Evolutionary conservation across 2,113 vertebrate species (phyloP).

Genomic region (Poeciliopsis turrubarensis): DNA sequence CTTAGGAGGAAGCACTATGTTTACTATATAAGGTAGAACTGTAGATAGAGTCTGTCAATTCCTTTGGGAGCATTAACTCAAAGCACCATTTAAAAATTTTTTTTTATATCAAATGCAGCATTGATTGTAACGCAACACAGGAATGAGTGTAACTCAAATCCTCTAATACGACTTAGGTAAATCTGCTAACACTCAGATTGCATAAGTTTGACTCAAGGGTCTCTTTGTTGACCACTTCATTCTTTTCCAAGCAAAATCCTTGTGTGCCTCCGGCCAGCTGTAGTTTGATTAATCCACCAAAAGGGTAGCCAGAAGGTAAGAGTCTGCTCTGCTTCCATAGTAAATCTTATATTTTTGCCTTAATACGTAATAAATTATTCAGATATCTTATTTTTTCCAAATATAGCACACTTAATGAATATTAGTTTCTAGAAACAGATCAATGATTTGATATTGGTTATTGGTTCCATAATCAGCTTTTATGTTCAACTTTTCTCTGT

Average conservation of each 20-base stretch:
- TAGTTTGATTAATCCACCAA: constrained; percentile 68
- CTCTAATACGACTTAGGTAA: constrained; percentile 76
- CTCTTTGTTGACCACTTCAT: constrained; percentile 69
- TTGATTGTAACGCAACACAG: constrained; percentile 1
- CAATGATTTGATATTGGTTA: not conserved
- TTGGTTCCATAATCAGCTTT: not conserved
- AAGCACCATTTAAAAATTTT: not conserved
- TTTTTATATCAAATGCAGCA: constrained; percentile 8
- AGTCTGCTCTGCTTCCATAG: constrained; percentile 28
- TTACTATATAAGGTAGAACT: not conserved
- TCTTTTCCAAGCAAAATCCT: constrained; percentile 59
- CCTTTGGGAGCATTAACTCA: not conserved
- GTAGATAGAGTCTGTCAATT: not conserved
- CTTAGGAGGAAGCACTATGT: not conserved
- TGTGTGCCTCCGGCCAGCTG: constrained; percentile 41
- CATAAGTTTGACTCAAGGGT: constrained; percentile 66
- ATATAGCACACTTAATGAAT: constrained; percentile 1
- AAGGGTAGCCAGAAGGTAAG: constrained; percentile 67
- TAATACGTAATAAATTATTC: constrained; percentile 1
- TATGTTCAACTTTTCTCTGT: constrained; percentile 25
- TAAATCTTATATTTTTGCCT: constrained; percentile 9
- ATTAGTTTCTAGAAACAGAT: not conserved
- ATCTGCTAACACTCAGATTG: constrained; percentile 75
- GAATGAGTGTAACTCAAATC: constrained; percentile 28
- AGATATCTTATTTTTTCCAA: constrained; percentile 1